Conservation (phyloP, 2,888 invertebrate species). For the Rhyacophila evoluta region DNA sequence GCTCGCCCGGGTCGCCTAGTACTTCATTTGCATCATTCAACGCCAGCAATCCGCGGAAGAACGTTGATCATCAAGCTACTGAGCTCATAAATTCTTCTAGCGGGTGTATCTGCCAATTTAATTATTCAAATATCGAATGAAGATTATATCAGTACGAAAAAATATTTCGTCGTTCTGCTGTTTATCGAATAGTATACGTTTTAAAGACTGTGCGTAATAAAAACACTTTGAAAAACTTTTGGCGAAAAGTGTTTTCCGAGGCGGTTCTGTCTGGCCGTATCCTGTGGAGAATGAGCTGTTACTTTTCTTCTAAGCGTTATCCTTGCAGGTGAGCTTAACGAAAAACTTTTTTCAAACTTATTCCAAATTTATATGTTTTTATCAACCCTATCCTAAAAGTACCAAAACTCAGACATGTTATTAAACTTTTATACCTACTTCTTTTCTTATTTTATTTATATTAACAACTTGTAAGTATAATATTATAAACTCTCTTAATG, state of each 20-base stretch:
- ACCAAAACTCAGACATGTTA: too few relatives aligned
- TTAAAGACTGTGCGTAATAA: neutral
- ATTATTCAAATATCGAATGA: neutral
- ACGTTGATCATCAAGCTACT: neutral
- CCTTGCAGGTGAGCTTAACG: constrained; percentile 34
- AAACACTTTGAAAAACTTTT: neutral
- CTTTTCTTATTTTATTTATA: too few relatives aligned
- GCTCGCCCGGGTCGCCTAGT: neutral
- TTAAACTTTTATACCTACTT: too few relatives aligned
- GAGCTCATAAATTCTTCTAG: neutral
- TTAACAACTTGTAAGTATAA: too few relatives aligned
- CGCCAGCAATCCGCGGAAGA: neutral
- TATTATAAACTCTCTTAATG: too few relatives aligned
- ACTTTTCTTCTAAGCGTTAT: constrained; percentile 32
- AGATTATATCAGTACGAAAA: neutral
- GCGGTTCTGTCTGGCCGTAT: constrained; percentile 1
- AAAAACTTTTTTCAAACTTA: neutral
- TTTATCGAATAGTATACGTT: neutral
- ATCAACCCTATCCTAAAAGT: too few relatives aligned
- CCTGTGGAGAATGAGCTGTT: constrained; percentile 35
- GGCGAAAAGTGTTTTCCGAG: neutral
- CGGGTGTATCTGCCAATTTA: neutral
- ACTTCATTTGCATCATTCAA: neutral
- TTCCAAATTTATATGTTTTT: too few relatives aligned
- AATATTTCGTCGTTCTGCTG: neutral